These are phyloP conservation scores for Strigamia transsilvanica DNA, from an alignment of 2,888 invertebrate genomes.

Conservation along the genomic window DNA sequence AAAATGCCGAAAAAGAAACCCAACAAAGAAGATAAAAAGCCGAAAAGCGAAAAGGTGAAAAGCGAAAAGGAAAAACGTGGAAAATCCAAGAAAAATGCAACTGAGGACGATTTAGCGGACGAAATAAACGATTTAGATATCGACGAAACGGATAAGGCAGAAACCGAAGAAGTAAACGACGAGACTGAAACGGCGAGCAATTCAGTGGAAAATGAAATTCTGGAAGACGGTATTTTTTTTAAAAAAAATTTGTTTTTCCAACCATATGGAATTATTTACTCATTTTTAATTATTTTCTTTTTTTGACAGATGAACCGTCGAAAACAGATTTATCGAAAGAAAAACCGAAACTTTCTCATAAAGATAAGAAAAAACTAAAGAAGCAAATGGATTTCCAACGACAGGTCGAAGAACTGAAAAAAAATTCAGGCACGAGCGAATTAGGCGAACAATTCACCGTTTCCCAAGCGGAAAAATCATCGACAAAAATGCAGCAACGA, in stretches of 20 bases:
- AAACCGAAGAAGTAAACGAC: slow-evolving; percentile 55
- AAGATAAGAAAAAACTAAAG: slow-evolving; percentile 37
- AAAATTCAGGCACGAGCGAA: slow-evolving; percentile 89
- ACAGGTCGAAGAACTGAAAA: slow-evolving; percentile 83
- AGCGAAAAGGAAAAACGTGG: slow-evolving; percentile 56
- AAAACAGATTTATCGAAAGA: not conserved
- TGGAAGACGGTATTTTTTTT: not conserved
- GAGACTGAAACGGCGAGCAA: slow-evolving; percentile 46
- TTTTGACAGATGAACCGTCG: not conserved
- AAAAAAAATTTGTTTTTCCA: too few species aligned
- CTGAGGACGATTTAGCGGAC: slow-evolving; percentile 53
- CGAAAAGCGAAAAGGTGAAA: not conserved
- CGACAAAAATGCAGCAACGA: slow-evolving; percentile 75
- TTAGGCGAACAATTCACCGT: slow-evolving; percentile 94
- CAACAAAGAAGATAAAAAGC: slow-evolving; percentile 57
- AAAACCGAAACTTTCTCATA: slow-evolving; percentile 22
- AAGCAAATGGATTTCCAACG: slow-evolving; percentile 83
- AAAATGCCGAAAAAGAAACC: slow-evolving; percentile 61
- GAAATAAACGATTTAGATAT: slow-evolving; percentile 56
- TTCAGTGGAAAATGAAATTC: not conserved
- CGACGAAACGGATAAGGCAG: slow-evolving; percentile 64
- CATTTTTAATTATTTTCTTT: not conserved
- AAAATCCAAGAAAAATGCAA: slow-evolving; percentile 55
- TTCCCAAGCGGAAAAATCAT: slow-evolving; percentile 76
- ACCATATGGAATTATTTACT: not conserved